Percentiles rank a stretch among this genome's conserved stretches.
Evolutionary conservation across 1,140 invertebrate genomes (phyloP).

Genomic region (Melanaphis sacchari): DNA sequence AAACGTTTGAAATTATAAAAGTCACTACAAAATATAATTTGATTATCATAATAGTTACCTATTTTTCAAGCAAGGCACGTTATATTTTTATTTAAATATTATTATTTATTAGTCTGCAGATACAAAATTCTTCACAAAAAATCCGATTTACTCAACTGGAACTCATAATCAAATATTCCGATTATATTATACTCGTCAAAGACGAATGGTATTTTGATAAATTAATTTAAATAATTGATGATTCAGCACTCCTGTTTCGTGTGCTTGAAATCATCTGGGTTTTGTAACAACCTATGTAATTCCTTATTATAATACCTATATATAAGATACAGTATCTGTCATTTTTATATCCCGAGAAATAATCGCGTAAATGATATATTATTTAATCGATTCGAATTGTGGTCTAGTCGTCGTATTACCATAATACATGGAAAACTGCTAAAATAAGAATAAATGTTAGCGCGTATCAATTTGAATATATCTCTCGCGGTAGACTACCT

Average conservation of each 20-base stretch:
- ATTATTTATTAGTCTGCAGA: neutral
- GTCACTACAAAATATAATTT: neutral
- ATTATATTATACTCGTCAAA: constrained; percentile 15
- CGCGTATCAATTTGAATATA: constrained; percentile 7
- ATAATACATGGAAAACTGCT: constrained; percentile 14
- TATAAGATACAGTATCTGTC: neutral
- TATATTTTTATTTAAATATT: neutral
- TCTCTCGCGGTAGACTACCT: neutral
- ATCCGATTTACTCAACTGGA: constrained; percentile 21
- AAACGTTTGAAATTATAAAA: neutral
- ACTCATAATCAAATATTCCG: constrained; percentile 12
- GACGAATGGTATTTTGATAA: constrained; percentile 11
- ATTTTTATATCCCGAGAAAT: neutral
- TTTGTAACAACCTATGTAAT: neutral
- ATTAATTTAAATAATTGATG: constrained; percentile 33
- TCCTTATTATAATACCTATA: neutral
- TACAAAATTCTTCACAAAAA: neutral
- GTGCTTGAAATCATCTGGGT: neutral
- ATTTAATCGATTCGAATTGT: constrained; percentile 8
- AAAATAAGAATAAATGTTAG: neutral
- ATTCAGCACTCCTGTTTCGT: neutral
- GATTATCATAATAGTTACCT: neutral
- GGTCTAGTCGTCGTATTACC: neutral
- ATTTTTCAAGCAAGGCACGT: neutral
- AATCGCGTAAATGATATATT: constrained; percentile 22